Percentiles rank a stretch among this genome's conserved stretches.
These are phyloP conservation scores for Vespertilio murinus DNA, from an alignment of 2,797 vertebrate species.

Conservation along the genomic window DNA sequence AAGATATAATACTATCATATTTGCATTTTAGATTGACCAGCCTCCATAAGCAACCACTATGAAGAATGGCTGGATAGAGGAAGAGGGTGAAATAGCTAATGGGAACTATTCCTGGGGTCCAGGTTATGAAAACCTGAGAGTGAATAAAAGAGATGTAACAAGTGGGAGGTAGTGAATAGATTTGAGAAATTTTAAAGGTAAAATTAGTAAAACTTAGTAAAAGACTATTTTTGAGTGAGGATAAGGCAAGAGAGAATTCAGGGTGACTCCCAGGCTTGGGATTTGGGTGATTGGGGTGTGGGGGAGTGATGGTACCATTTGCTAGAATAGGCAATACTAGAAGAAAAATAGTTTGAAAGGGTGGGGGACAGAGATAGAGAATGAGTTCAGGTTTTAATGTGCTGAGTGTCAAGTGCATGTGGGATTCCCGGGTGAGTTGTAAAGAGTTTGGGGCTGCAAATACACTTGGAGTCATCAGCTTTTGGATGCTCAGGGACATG, in stretches of 20 bases:
- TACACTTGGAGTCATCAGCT: neutral
- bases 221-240: neutral
- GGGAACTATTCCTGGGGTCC: neutral
- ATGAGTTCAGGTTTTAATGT: neutral
- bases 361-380: neutral
- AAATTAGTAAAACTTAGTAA: conserved; percentile 26
- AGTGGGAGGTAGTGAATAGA: neutral
- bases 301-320: neutral
- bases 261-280: neutral
- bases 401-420: neutral
- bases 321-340: neutral
- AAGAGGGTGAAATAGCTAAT: neutral
- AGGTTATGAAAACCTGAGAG: conserved; percentile 14
- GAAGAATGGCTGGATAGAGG: neutral
- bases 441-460: neutral
- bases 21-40: conserved; percentile 29
- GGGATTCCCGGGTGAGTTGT: neutral
- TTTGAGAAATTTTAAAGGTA: neutral
- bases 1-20: neutral
- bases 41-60: neutral
- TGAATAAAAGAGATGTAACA: neutral
- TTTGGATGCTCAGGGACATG: neutral
- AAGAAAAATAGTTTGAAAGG: neutral
- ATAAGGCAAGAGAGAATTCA: neutral
- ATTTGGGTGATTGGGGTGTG: neutral